Evolutionary conservation across 1,140 invertebrate genomes (phyloP).

Genomic region (Drosophila cardini): DNA sequence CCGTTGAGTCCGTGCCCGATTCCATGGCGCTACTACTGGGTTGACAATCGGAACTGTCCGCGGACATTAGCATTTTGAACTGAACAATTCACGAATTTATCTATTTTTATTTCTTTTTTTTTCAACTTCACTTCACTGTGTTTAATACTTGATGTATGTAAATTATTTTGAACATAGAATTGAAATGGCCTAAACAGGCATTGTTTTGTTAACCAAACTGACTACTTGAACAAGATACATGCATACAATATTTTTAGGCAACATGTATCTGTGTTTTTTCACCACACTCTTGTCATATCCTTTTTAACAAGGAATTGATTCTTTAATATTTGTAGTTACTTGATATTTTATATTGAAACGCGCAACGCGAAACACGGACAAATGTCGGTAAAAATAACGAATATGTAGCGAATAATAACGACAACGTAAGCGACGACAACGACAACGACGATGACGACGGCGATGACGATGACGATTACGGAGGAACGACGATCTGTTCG

Average conservation of each 20-base stretch:
- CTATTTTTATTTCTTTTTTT: no score
- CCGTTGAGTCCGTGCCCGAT: conserved; percentile 24
- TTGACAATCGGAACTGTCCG: conserved; percentile 82
- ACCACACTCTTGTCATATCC: conserved; percentile 31
- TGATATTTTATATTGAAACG: conserved; percentile 1
- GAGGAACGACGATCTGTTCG: conserved; percentile 74
- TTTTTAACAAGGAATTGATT: conserved; percentile 9
- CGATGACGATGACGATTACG: conserved; percentile 27
- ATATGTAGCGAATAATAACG: conserved; percentile 29
- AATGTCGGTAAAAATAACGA: conserved; percentile 31
- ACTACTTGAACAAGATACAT: conserved; percentile 12
- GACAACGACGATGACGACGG: conserved; percentile 40
- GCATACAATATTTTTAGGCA: not conserved
- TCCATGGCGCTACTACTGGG: conserved; percentile 61
- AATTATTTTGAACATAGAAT: not conserved
- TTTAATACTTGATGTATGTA: not conserved
- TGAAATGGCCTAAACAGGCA: conserved; percentile 31
- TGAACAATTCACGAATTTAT: not conserved
- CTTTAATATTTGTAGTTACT: conserved; percentile 8
- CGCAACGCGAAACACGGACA: conserved; percentile 35
- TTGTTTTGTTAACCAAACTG: conserved; percentile 30
- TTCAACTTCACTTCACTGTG: conserved; percentile 1
- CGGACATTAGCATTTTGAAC: conserved; percentile 83
- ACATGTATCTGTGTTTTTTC: conserved; percentile 14
- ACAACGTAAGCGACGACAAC: conserved; percentile 27